These are phyloP conservation scores for Falco rusticolus DNA, from an alignment of 2,797 vertebrate genomes.

Conservation along the genomic window DNA sequence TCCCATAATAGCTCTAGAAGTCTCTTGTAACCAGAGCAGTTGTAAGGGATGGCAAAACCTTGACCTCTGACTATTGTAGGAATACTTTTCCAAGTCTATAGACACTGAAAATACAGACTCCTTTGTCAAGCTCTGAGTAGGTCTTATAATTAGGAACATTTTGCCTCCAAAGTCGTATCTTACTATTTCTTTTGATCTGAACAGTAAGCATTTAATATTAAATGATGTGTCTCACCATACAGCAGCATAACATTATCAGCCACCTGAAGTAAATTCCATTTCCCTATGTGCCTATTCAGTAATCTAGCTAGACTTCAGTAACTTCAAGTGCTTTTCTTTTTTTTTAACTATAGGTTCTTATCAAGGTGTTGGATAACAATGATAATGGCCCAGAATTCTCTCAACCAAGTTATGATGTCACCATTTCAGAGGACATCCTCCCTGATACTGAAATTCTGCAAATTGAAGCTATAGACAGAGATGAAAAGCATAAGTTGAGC, in stretches of 20 bases:
- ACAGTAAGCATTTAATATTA: not conserved
- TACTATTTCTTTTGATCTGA: not conserved
- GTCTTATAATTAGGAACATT: not conserved
- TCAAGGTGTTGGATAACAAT: constrained; percentile 94
- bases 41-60: not conserved
- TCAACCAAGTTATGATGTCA: constrained; percentile 89
- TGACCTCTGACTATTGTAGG: not conserved
- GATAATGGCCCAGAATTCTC: constrained; percentile 95
- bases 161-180: not conserved
- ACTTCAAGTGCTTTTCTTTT: not conserved
- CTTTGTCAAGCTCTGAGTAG: not conserved
- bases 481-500: constrained; percentile 90
- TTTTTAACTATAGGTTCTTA: constrained; percentile 83
- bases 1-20: not conserved
- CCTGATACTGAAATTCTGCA: constrained; percentile 92
- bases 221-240: not conserved
- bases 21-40: not conserved
- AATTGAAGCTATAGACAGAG: constrained; percentile 90
- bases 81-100: not conserved
- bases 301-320: not conserved
- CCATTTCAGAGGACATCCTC: constrained; percentile 91
- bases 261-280: not conserved
- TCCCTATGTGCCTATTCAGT: not conserved
- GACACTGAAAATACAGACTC: not conserved
- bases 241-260: not conserved